Evolutionary conservation across 1,140 invertebrate species (phyloP).

Genomic region (Cotesia glomerata): DNA sequence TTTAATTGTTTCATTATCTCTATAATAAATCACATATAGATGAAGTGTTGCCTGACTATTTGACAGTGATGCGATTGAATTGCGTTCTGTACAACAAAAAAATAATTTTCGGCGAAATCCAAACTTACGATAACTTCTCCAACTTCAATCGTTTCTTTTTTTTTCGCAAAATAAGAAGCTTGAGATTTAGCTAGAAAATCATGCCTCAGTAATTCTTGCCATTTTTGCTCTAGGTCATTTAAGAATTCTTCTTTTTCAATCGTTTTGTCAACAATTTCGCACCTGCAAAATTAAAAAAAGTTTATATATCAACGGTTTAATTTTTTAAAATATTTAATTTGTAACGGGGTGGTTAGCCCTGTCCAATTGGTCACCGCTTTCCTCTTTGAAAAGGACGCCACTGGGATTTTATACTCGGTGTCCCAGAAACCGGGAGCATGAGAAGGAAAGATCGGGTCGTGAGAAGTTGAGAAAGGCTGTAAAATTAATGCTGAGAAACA

Average conservation of each 20-base stretch:
- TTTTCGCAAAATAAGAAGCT: background rate
- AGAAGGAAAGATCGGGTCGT: too few relatives aligned
- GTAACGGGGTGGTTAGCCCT: too few relatives aligned
- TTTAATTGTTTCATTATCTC: background rate
- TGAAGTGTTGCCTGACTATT: slow-evolving; percentile 11
- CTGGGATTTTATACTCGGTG: too few relatives aligned
- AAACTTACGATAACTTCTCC: background rate
- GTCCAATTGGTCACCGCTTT: too few relatives aligned
- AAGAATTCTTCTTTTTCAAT: background rate
- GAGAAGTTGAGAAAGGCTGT: too few relatives aligned
- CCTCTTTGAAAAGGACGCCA: too few relatives aligned
- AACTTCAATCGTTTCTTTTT: background rate
- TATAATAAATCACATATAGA: background rate
- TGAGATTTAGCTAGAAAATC: background rate
- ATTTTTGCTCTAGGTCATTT: background rate
- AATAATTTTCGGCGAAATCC: slow-evolving; percentile 9
- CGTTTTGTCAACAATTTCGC: background rate
- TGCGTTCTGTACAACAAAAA: background rate
- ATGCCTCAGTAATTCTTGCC: background rate
- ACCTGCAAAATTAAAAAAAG: background rate
- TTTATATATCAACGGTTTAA: background rate
- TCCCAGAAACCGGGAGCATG: too few relatives aligned
- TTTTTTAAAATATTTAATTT: too few relatives aligned
- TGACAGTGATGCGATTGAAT: background rate
- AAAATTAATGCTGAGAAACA: too few relatives aligned